These are phyloP conservation scores for Apodemia duryi DNA, from an alignment of 2,888 invertebrate genomes.

Conservation along the genomic window DNA sequence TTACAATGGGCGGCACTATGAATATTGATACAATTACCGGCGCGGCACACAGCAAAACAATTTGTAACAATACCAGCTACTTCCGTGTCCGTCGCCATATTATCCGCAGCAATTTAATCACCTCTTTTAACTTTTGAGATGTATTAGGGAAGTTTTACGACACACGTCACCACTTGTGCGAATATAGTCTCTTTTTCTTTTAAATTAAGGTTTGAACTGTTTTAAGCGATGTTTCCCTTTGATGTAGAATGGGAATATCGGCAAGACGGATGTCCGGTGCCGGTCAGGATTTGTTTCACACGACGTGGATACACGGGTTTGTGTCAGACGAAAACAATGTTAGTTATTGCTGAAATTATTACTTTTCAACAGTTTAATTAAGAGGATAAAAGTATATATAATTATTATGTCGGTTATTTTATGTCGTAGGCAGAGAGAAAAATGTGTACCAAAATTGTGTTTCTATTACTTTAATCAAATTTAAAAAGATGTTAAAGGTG, in stretches of 20 bases:
- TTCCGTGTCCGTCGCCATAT: slow-evolving; percentile 58
- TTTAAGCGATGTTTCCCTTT: slow-evolving; percentile 62
- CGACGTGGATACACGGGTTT: slow-evolving; percentile 53
- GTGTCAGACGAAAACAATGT: slow-evolving; percentile 36
- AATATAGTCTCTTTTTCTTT: slow-evolving; percentile 38
- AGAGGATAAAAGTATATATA: too few species aligned
- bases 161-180: slow-evolving; percentile 31
- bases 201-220: slow-evolving; percentile 56
- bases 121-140: slow-evolving; percentile 61
- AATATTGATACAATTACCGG: slow-evolving; percentile 19
- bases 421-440: too few species aligned
- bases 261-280: slow-evolving; percentile 79
- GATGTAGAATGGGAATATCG: slow-evolving; percentile 77
- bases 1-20: slow-evolving; percentile 10
- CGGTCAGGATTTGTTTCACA: slow-evolving; percentile 79
- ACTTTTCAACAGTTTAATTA: not conserved
- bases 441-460: too few species aligned
- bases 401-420: too few species aligned
- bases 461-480: too few species aligned
- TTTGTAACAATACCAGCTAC: slow-evolving; percentile 54
- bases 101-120: slow-evolving; percentile 66
- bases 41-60: slow-evolving; percentile 36
- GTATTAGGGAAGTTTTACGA: slow-evolving; percentile 58
- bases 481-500: too few species aligned
- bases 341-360: slow-evolving; percentile 16